Conservation (phyloP, 2,113 vertebrate species). For the Pterocles gutturalis region DNA sequence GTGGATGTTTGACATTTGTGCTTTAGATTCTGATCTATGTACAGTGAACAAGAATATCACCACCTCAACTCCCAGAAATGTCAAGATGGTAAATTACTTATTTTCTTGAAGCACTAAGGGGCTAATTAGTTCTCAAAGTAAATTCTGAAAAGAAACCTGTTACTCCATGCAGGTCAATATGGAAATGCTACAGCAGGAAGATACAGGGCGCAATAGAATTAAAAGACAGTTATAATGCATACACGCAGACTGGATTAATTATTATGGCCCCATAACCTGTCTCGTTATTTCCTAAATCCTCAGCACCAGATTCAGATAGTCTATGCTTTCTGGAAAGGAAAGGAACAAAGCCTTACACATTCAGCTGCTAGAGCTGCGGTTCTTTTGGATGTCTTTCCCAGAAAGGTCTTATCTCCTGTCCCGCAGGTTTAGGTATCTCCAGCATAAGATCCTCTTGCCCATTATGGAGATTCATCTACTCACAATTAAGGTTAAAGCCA, state of each 20-base stretch:
- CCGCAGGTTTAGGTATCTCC: neutral
- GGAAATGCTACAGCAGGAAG: neutral
- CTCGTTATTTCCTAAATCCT: neutral
- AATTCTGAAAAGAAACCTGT: neutral
- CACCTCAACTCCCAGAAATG: neutral
- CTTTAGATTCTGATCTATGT: neutral
- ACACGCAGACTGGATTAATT: neutral
- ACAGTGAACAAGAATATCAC: neutral
- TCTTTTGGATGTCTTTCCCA: neutral
- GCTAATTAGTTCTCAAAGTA: slow-evolving; percentile 1
- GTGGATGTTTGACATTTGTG: neutral
- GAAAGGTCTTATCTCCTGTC: neutral
- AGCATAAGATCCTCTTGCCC: neutral
- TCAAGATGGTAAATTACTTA: neutral
- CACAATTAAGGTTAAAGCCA: neutral
- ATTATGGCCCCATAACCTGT: neutral
- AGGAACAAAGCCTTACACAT: neutral
- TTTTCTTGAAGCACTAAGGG: neutral
- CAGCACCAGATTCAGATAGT: neutral
- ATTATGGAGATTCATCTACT: neutral
- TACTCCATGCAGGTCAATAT: neutral
- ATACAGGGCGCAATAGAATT: neutral
- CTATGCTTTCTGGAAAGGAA: neutral
- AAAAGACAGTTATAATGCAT: neutral
- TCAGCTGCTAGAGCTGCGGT: neutral